These are phyloP conservation scores for Dynastes grantii DNA, from an alignment of 2,888 invertebrate genomes.

Conservation along the genomic window DNA sequence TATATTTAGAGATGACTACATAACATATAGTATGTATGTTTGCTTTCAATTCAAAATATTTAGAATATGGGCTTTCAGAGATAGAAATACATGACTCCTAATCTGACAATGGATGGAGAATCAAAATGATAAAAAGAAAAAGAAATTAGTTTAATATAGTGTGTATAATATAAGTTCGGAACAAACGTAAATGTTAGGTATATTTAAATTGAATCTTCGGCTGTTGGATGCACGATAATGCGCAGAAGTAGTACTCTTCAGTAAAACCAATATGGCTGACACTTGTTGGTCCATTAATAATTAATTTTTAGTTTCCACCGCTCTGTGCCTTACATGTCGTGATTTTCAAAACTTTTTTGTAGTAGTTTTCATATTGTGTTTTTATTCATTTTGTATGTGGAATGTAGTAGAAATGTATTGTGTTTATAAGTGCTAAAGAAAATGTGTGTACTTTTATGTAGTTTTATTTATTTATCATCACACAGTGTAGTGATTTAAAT, in stretches of 20 bases:
- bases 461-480: constrained; percentile 56
- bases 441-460: constrained; percentile 65
- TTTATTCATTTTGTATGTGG: constrained; percentile 17
- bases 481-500: constrained; percentile 62
- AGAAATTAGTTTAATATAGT: background rate
- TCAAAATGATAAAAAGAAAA: background rate
- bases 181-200: too few relatives aligned
- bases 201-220: background rate
- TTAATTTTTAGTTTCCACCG: constrained; percentile 62
- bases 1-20: too few relatives aligned
- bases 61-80: too few relatives aligned
- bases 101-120: background rate
- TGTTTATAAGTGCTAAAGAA: constrained; percentile 62
- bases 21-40: too few relatives aligned
- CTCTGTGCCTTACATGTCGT: constrained; percentile 63
- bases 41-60: too few relatives aligned
- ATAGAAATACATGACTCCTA: too few relatives aligned
- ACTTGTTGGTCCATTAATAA: constrained; percentile 68
- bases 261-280: constrained; percentile 68
- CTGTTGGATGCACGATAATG: constrained; percentile 51
- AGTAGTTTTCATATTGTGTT: constrained; percentile 31
- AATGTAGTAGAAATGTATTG: constrained; percentile 14
- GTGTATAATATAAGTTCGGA: too few relatives aligned
- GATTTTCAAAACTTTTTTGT: constrained; percentile 58
- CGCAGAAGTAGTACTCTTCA: constrained; percentile 53